A percentile compares a stretch with the other conserved stretches of the same genome.
Conservation (phyloP, 2,113 vertebrate genomes). For the Pituophis catenifer region DNA sequence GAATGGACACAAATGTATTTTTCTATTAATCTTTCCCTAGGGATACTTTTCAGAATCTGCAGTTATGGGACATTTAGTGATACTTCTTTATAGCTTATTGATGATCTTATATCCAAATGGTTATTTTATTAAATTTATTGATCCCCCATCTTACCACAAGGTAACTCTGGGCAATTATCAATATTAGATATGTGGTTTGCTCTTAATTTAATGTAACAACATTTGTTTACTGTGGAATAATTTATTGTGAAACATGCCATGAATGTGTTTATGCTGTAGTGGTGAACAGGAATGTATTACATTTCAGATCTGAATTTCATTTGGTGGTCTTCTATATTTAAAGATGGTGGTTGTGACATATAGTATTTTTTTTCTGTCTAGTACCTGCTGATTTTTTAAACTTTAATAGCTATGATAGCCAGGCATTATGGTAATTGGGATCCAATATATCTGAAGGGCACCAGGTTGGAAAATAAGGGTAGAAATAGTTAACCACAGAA, state of each 20-base stretch:
- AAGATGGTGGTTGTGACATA: slow-evolving; percentile 50
- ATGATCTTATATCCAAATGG: not conserved
- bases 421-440: not conserved
- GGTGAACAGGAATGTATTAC: slow-evolving; percentile 23
- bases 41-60: not conserved
- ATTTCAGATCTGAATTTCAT: slow-evolving; percentile 47
- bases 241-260: slow-evolving; percentile 32
- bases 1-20: not conserved
- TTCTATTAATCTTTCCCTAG: not conserved
- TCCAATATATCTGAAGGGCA: not conserved
- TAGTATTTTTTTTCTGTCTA: not conserved
- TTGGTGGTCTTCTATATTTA: slow-evolving; percentile 19
- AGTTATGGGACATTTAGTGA: not conserved
- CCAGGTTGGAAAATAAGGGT: not conserved
- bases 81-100: not conserved
- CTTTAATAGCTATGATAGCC: not conserved
- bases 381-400: not conserved
- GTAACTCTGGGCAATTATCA: not conserved
- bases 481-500: not conserved
- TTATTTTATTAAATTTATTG: not conserved
- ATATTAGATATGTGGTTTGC: not conserved
- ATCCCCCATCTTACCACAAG: not conserved
- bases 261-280: slow-evolving; percentile 1
- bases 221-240: slow-evolving; percentile 22
- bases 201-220: not conserved